Evolutionary conservation across 2,797 vertebrate species (phyloP).

Genomic region (Huso huso): DNA sequence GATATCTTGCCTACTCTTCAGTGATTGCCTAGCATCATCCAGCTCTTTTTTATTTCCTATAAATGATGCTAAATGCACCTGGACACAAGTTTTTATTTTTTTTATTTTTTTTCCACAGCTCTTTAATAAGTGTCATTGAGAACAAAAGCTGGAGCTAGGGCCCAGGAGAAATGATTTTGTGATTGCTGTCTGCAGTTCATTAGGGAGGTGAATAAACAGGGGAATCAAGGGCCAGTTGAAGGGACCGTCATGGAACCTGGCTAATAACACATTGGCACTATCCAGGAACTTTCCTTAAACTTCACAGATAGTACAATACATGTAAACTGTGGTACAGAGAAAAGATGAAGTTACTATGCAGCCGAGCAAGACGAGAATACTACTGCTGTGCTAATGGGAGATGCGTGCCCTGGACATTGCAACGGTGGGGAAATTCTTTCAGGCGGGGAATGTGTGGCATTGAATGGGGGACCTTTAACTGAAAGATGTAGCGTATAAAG

Average conservation of each 20-base stretch:
- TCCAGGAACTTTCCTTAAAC: conserved; percentile 29
- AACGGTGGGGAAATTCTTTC: conserved; percentile 29
- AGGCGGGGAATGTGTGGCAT: conserved; percentile 30
- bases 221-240: conserved; percentile 31
- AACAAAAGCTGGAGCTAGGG: conserved; percentile 46
- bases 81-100: conserved; percentile 29
- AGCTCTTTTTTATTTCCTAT: conserved; percentile 27
- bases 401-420: conserved; percentile 23
- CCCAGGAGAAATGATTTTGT: conserved; percentile 35
- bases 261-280: conserved; percentile 36
- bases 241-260: conserved; percentile 34
- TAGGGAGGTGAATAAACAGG: conserved; percentile 44
- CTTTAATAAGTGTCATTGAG: conserved; percentile 54
- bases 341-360: conserved; percentile 50
- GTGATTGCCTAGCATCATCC: conserved; percentile 41
- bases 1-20: conserved; percentile 11
- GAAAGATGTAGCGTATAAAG: conserved; percentile 42
- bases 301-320: not conserved
- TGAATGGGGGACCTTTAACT: conserved; percentile 29
- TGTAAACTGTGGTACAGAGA: conserved; percentile 17
- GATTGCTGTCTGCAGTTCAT: conserved; percentile 34
- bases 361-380: conserved; percentile 34
- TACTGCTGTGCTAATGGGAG: conserved; percentile 18
- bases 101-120: no score
- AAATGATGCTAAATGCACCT: conserved; percentile 36